Base-by-base conservation (phyloP, 1,140 invertebrate genomes). In the Bursaphelenchus mucronatus region DNA sequence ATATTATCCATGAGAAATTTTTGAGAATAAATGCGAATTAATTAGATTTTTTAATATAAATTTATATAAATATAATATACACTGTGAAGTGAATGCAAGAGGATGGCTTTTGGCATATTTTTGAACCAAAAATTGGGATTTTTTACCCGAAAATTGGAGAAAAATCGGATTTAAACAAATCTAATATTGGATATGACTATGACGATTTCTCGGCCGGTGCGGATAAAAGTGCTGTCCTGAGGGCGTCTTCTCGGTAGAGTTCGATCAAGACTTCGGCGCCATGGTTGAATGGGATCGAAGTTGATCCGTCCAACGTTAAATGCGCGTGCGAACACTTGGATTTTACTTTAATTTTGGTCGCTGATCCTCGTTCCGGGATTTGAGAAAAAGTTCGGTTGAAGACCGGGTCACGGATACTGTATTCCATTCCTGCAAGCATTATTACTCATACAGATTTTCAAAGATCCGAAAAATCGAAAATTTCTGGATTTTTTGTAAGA, bases 231-330 rank as follows among this genome's bases (percentile, higher is more conserved):
- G 66, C 88, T 13, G 92, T 94, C 80, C 88, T 84, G 0, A 97
- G 84, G 0, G 90, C 87, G 84, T 97, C 93, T 79, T 92, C 88
- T 0, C 90, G 88, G 70, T 88, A 82, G 39, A 90, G 88, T 83
- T 94, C 89, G 10, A 98, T 82, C 19, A 88, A 80, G 0, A 90
- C 93, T 69, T 88, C 86, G 0, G 92, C 89, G 3, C 94, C 94
- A 81, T 94, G 91, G 83, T 96, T 96, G 82, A 97, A 97, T 0
- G 87, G 87, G 78, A 92, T 93, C 0, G 90, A 92, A 8, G 94
- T 88, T 58, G 92, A 91, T 17, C 94, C 94, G 83, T 98, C 95
- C n/a, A 98, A 87, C 0, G 97, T 94, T 10, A 97, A 83, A 79
- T 89, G 89, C 0, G 92, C 94, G 83, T 97, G 92, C 67, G 89